Percentiles rank a stretch among this genome's conserved stretches.
phyloP scores from a whole-genome alignment of 2,797 vertebrate species.

The Poeciliopsis turneri region DNA sequence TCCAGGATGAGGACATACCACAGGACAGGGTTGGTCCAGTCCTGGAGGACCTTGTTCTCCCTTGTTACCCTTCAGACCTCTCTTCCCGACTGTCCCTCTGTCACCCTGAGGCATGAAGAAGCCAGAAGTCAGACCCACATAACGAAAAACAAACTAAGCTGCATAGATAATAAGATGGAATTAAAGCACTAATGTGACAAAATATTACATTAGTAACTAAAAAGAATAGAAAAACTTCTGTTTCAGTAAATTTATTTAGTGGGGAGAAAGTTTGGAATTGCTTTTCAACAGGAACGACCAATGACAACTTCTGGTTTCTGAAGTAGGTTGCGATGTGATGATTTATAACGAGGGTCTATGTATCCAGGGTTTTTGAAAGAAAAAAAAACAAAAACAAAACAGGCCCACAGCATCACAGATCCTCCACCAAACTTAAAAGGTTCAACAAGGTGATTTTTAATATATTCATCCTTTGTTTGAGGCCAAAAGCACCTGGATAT shows the following conservation, averaged over 20 bases:
- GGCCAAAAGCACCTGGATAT: not conserved
- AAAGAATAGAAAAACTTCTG: not conserved
- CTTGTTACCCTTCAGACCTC: constrained; percentile 93
- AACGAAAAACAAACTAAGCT: not conserved
- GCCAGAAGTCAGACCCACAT: constrained; percentile 3
- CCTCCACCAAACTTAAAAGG: not conserved
- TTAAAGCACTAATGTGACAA: not conserved
- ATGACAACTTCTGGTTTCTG: not conserved
- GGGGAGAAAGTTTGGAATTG: not conserved
- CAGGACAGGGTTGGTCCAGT: constrained; percentile 95
- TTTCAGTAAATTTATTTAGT: not conserved
- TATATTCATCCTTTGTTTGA: not conserved
- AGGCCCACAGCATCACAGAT: not conserved
- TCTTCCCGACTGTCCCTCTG: constrained; percentile 88
- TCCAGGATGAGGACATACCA: constrained; percentile 82
- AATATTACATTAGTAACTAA: not conserved
- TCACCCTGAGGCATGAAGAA: constrained; percentile 83
- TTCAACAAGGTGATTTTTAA: not conserved
- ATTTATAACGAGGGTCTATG: not conserved
- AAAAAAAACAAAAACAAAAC: not conserved
- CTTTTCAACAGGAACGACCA: not conserved
- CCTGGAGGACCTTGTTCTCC: constrained; percentile 95
- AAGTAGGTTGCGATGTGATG: too few species aligned
- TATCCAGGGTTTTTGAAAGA: not conserved
- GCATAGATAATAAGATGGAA: not conserved